phyloP scores from a whole-genome alignment of 2,797 vertebrate species.

The Smutsia gigantea region DNA sequence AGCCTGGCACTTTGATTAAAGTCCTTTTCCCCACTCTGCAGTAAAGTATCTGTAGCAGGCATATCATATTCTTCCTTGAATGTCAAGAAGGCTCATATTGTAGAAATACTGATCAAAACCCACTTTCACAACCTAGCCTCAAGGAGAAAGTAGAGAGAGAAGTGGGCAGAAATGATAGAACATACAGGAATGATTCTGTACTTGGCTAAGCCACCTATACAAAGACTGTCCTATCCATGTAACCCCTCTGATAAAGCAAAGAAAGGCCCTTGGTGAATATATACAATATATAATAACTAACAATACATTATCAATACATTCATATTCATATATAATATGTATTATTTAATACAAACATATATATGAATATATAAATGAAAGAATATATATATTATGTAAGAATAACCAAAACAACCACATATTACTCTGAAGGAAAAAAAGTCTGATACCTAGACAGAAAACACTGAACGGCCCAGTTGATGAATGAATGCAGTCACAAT shows the following conservation, averaged over 20 bases:
- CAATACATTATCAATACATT: no score
- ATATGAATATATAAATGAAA: background rate
- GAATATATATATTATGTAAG: background rate
- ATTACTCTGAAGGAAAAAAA: background rate
- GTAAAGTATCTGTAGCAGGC: background rate
- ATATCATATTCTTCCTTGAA: background rate
- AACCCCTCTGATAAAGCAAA: background rate
- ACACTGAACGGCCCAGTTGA: background rate
- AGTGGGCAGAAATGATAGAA: background rate
- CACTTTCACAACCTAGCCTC: background rate
- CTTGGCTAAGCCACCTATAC: background rate
- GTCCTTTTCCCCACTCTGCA: background rate
- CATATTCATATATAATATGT: background rate
- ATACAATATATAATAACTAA: no score
- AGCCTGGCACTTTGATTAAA: background rate
- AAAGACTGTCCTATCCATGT: background rate
- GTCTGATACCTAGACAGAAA: background rate
- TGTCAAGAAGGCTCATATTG: background rate
- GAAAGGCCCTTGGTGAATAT: background rate
- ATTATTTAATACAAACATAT: background rate
- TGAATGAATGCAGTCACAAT: background rate
- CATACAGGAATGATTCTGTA: background rate
- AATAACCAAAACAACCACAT: background rate
- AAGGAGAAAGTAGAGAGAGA: background rate
- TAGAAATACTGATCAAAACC: background rate